Base-by-base conservation (phyloP, 2,113 vertebrate species). In the Platysternon megacephalum region DNA sequence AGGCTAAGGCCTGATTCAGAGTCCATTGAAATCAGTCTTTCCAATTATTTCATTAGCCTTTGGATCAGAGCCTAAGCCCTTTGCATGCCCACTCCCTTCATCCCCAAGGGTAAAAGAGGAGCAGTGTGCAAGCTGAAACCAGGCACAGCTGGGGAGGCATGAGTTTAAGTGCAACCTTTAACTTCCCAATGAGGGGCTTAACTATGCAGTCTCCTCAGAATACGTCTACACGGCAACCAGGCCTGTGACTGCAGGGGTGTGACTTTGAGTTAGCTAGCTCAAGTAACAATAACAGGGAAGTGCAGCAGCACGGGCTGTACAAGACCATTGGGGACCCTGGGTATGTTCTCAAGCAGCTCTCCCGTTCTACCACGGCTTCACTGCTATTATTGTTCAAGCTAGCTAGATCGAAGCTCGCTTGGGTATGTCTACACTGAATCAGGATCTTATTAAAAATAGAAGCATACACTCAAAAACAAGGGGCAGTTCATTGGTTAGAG, bases 11-110 rank as follows among this genome's bases (percentile, higher is more conserved):
- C 58, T 85, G 46, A 94, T 92, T 87, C 94, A 91, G 96, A 97
- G 94, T 85, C 81, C 68, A 79, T 22, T 86, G 89, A 95, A 97
- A 96, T 88, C 32, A 94, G 78, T 58, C 89, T 78, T 81, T 91
- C 56, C n/a, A 88, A 48, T 52, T 95, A 78, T 89, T 92, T 52
- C 21, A 16, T 39, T 2, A 3, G 6, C 61, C 55, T 93, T 5
- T 83, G 87, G 81, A 94, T 44, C 72, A 95, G 94, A 42, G 9
- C 39, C 96, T 86, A 87, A 86, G 84, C 58, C 42, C 39, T 86
- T 81, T 24, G 22, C 72, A 26, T 12, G 8, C 42, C 35, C 65
- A 68, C 4, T 68, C 17, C 35, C 65, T n/a, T 76, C 72, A 44
- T 28, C 42, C 44, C 22, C 28, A 76, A 76, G 72, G 42, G 12